A percentile compares a stretch with the other conserved stretches of the same genome.
Conservation (phyloP, 2,113 vertebrate genomes). For the Tupaia tana region DNA sequence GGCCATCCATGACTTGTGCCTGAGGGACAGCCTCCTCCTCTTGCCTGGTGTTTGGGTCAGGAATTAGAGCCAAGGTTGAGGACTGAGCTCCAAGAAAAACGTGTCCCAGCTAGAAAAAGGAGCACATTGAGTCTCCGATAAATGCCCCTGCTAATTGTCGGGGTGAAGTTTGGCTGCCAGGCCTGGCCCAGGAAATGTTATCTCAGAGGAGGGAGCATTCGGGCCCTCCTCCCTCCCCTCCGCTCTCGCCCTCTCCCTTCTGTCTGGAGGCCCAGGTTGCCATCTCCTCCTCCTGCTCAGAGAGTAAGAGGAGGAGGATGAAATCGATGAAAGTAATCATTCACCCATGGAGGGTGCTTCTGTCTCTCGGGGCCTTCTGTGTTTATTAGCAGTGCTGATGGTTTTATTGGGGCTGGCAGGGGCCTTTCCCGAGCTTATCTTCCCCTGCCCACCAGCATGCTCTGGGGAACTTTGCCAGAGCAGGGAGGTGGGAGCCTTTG, state of each 20-base stretch:
- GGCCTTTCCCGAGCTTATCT: not conserved
- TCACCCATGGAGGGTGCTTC: not conserved
- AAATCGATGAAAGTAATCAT: not conserved
- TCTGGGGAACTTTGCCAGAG: not conserved
- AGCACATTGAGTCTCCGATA: conserved; percentile 61
- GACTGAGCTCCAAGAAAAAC: conserved; percentile 77
- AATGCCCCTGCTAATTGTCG: conserved; percentile 70
- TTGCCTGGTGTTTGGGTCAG: conserved; percentile 52
- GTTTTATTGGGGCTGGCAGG: not conserved
- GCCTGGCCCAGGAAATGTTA: conserved; percentile 36
- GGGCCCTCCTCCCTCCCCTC: not conserved
- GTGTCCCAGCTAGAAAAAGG: conserved; percentile 71
- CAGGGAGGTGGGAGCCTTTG: not conserved
- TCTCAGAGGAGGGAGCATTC: conserved; percentile 41
- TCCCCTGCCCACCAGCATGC: not conserved
- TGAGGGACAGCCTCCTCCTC: not conserved
- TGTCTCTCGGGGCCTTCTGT: not conserved
- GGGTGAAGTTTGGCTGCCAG: conserved; percentile 53
- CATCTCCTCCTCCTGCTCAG: not conserved
- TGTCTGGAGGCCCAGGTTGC: not conserved
- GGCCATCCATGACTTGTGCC: not conserved
- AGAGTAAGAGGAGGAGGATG: not conserved
- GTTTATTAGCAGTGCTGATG: fast-evolving
- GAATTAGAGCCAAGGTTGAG: conserved; percentile 73
- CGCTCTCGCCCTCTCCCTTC: not conserved